Evolutionary conservation across 1,140 invertebrate genomes (phyloP).

Genomic region (Heliconius hermathena): DNA sequence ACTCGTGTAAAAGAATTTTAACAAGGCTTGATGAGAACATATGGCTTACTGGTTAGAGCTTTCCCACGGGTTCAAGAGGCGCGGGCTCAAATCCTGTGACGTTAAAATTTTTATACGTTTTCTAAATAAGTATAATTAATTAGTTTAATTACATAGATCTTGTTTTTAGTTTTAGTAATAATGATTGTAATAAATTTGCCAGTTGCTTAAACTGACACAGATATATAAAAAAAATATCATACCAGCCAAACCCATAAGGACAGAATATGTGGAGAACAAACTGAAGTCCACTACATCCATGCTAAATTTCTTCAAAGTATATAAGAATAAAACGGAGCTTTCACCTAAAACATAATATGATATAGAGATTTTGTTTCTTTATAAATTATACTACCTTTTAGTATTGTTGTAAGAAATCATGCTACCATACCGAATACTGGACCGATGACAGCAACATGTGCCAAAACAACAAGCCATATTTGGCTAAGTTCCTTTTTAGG

Average conservation of each 20-base stretch:
- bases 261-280: slow-evolving; percentile 68
- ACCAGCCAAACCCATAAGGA: slow-evolving; percentile 71
- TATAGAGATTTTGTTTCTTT: not conserved
- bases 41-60: too few species aligned
- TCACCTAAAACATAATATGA: slow-evolving; percentile 59
- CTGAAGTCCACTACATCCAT: slow-evolving; percentile 72
- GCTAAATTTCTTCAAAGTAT: slow-evolving; percentile 64
- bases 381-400: not conserved
- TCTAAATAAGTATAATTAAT: not conserved
- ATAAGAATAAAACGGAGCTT: slow-evolving; percentile 60
- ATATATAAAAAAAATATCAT: slow-evolving; percentile 17
- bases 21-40: too few species aligned
- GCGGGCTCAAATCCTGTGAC: too few species aligned
- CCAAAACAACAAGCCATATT: slow-evolving; percentile 72
- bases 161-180: not conserved
- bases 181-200: not conserved
- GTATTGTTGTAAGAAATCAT: slow-evolving; percentile 8
- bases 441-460: slow-evolving; percentile 77
- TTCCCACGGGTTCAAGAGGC: too few species aligned
- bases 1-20: too few species aligned
- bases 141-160: not conserved
- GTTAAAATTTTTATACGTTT: too few species aligned
- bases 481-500: slow-evolving; percentile 58
- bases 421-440: slow-evolving; percentile 73
- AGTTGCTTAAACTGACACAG: too few species aligned